phyloP scores from a whole-genome alignment of 23 tunicate genomes.

The Styela plicata region DNA sequence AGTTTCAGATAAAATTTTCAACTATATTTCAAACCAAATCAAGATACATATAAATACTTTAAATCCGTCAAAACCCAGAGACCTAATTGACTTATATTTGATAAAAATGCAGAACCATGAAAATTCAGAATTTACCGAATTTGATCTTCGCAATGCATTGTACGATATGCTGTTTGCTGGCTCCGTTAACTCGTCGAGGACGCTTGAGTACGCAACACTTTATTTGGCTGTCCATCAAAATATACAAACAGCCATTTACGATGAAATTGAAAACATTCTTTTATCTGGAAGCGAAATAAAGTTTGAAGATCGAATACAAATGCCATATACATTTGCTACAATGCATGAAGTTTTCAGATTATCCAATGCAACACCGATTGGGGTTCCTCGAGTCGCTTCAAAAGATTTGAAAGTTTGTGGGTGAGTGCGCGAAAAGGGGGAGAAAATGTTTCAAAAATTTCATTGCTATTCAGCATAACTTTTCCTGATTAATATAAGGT shows the following conservation, averaged over 20 bases:
- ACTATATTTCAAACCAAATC: background rate
- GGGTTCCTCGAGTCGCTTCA: background rate
- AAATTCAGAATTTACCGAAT: background rate
- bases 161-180: constrained; percentile 3
- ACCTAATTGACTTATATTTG: background rate
- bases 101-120: background rate
- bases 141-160: background rate
- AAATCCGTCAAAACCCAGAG: background rate
- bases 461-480: too few relatives aligned
- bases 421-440: too few relatives aligned
- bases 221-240: constrained; percentile 9
- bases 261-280: background rate
- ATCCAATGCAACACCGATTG: background rate
- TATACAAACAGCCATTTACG: background rate
- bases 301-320: background rate
- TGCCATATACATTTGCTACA: background rate
- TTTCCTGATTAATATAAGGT: too few relatives aligned
- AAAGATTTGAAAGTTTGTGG: background rate
- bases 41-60: background rate
- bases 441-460: too few relatives aligned
- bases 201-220: background rate
- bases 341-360: background rate
- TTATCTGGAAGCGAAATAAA: background rate
- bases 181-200: background rate
- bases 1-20: background rate